Conservation (phyloP, 37 sponge, comb jelly and placozoan species). For the Trichoplax adhaerens region DNA sequence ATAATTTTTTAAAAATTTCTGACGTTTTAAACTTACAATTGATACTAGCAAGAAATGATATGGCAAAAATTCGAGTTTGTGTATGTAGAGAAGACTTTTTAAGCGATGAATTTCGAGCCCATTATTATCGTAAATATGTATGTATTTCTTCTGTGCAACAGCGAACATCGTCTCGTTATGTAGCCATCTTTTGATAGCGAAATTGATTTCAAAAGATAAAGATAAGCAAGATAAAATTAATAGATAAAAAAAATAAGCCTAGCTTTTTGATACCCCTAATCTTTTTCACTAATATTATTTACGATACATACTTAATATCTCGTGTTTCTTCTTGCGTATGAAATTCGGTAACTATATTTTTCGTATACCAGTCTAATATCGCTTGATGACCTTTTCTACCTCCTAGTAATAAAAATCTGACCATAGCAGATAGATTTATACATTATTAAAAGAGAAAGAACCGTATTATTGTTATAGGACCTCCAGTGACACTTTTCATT, state of each 20-base stretch:
- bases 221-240: not conserved
- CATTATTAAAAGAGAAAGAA: not conserved
- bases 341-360: slow-evolving; percentile 75
- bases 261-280: not conserved
- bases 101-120: slow-evolving; percentile 91
- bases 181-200: slow-evolving; percentile 36
- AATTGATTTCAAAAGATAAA: not conserved
- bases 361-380: slow-evolving; percentile 68
- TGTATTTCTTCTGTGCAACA: slow-evolving; percentile 86
- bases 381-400: slow-evolving; percentile 88
- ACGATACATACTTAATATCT: slow-evolving; percentile 56
- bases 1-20: no score
- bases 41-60: slow-evolving; percentile 97
- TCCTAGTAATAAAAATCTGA: slow-evolving; percentile 67
- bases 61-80: slow-evolving; percentile 72
- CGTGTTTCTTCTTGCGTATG: slow-evolving; percentile 76
- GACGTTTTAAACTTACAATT: slow-evolving; percentile 28
- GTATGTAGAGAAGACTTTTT: slow-evolving; percentile 45
- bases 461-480: not conserved
- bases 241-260: slow-evolving; percentile 2
- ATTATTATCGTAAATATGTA: slow-evolving; percentile 82
- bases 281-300: not conserved
- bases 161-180: slow-evolving; percentile 95
- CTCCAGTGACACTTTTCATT: no score
- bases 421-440: not conserved